These are phyloP conservation scores for Pontoporia blainvillei DNA, from an alignment of 2,113 vertebrate genomes.

Conservation along the genomic window DNA sequence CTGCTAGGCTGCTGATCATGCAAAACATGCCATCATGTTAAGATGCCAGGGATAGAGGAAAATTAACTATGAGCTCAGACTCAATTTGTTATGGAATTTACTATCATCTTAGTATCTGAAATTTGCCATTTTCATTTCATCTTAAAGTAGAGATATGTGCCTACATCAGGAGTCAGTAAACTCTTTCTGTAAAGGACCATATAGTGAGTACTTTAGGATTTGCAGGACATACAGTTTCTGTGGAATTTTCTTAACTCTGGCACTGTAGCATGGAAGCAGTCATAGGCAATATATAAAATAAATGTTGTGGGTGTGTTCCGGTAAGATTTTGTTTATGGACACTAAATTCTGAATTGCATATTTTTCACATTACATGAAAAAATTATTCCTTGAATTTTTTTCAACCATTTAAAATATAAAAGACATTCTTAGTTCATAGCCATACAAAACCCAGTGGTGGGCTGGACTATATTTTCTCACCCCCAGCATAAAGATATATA, in stretches of 20 bases:
- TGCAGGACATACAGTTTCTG: not conserved
- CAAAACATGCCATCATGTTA: not conserved
- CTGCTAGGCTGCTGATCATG: not conserved
- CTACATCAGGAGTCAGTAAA: not conserved
- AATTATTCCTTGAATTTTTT: not conserved
- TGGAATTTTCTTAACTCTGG: not conserved
- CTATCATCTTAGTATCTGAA: not conserved
- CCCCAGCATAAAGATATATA: not conserved
- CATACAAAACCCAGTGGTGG: too few species aligned
- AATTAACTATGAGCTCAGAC: not conserved
- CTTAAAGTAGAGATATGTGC: not conserved
- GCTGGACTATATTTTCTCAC: not conserved
- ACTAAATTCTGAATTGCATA: not conserved
- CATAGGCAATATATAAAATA: not conserved
- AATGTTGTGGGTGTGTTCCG: not conserved
- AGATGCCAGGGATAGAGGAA: not conserved
- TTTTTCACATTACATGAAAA: not conserved
- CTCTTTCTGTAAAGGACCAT: not conserved
- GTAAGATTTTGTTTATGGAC: not conserved
- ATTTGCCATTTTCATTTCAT: not conserved
- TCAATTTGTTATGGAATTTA: not conserved
- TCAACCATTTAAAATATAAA: not conserved
- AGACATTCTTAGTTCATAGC: not conserved
- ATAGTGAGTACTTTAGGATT: not conserved
- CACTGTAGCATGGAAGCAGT: not conserved